A percentile compares a stretch with the other conserved stretches of the same genome.
Evolutionary conservation across 2,888 invertebrate species (phyloP).

Genomic region (Philereme vetulata): DNA sequence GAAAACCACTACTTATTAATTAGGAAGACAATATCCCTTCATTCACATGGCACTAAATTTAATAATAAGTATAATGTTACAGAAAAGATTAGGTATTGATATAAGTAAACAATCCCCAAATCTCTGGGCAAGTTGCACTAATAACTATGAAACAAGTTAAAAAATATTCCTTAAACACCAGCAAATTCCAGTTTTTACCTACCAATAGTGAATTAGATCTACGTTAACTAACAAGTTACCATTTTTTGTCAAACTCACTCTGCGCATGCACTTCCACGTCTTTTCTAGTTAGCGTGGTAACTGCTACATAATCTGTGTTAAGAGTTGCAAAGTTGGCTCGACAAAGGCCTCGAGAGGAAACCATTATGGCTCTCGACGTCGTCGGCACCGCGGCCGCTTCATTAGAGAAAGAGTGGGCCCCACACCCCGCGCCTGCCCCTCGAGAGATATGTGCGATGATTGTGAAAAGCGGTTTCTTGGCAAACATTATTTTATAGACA

Average conservation of each 20-base stretch:
- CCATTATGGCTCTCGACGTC: constrained; percentile 77
- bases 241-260: constrained; percentile 32
- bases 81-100: too few relatives aligned
- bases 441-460: constrained; percentile 21
- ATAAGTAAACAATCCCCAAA: too few relatives aligned
- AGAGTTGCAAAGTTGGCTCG: constrained; percentile 74
- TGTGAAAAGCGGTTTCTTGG: constrained; percentile 14
- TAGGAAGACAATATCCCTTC: too few relatives aligned
- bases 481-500: constrained; percentile 2
- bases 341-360: constrained; percentile 79
- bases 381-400: constrained; percentile 68
- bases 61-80: too few relatives aligned
- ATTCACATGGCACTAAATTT: too few relatives aligned
- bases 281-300: constrained; percentile 58
- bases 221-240: constrained; percentile 9
- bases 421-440: constrained; percentile 30
- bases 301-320: constrained; percentile 38
- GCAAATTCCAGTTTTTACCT: too few relatives aligned
- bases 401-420: constrained; percentile 64
- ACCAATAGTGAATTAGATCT: not conserved
- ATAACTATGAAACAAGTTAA: too few relatives aligned
- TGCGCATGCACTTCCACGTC: constrained; percentile 55
- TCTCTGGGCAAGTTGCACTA: too few relatives aligned
- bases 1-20: too few relatives aligned
- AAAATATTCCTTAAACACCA: too few relatives aligned